Conservation (phyloP, 1,140 invertebrate genomes). For the Anastrepha ludens region DNA sequence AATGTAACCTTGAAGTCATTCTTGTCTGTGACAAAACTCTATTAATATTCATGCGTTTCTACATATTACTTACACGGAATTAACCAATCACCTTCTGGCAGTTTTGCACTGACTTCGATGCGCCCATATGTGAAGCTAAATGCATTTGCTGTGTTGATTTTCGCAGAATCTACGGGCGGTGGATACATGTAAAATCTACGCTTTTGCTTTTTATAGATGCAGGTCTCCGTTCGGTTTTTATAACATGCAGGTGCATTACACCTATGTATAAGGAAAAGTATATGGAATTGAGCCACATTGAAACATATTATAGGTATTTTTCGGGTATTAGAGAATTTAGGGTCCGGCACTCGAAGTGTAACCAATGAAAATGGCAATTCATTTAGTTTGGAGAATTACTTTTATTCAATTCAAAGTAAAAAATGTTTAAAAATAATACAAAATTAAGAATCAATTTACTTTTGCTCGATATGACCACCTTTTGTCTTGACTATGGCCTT, state of each 20-base stretch:
- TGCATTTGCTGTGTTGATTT: conserved; percentile 79
- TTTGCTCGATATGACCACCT: too few relatives aligned
- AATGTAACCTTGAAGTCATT: too few relatives aligned
- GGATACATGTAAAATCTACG: conserved; percentile 75
- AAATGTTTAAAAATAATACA: too few relatives aligned
- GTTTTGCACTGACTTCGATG: conserved; percentile 84
- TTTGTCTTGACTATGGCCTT: too few relatives aligned
- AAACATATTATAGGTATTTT: too few relatives aligned
- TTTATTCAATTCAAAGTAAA: too few relatives aligned
- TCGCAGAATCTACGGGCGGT: conserved; percentile 81
- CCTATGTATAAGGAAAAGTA: conserved; percentile 68
- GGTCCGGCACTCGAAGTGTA: too few relatives aligned
- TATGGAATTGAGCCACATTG: too few relatives aligned
- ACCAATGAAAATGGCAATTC: too few relatives aligned
- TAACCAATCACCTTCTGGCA: conserved; percentile 86
- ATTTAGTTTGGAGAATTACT: too few relatives aligned
- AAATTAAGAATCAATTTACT: too few relatives aligned
- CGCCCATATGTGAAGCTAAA: conserved; percentile 84
- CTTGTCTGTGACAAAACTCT: not conserved
- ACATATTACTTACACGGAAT: conserved; percentile 79
- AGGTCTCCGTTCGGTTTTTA: conserved; percentile 61
- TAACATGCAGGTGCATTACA: conserved; percentile 75
- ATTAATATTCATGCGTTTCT: not conserved
- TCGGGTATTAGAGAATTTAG: too few relatives aligned
- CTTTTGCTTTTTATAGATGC: conserved; percentile 74